Base-by-base conservation (phyloP, 2,113 vertebrate genomes). In the Sphyrna mokarran region DNA sequence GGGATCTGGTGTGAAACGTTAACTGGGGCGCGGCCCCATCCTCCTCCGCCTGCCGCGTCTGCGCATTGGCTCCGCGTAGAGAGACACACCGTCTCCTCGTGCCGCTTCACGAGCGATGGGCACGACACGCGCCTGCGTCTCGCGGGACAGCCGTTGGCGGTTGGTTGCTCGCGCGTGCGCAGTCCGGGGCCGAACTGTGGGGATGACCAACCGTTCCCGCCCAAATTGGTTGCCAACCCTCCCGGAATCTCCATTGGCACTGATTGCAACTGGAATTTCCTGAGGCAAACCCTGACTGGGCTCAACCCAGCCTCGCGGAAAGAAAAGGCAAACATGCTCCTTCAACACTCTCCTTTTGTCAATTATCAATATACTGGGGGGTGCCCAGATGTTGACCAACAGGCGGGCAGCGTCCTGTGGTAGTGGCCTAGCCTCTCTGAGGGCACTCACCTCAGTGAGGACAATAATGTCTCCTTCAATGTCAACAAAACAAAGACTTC, bases 341-440 rank as follows among this genome's bases (percentile, higher is more conserved):
- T 33, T 33, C 9, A 10, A 0, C 2, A 2, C 7, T 33, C 72
- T 11, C 72, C 22, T 8, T 26, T 76, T 76, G 9, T 76, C 1
- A 33, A 33, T 33, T 63, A 33, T 33, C 8, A 63, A 63, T 63
- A 10, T 13, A 63, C 11, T 63, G 4, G 72, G 8, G 11, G 72
- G 29, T 33, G 72, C 26, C 66, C 16, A 10, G 70, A 11, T 23
- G 29, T 76, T 76, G 72, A 76, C 70, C 72, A 10, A 29, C 8
- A 33, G 72, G 26, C 1, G 8, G 33, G 8, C 26, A 33, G 29
- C 10, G 10, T 2, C 26, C 72, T 11, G 29, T 76, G 9, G 26
- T 33, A 0, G 0, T 9, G 70, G 26, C 26, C 26, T 2, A 0
- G 29, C 29, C 9, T 76, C 9, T 0, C 0, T 6, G 5, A 8